Conservation (phyloP, 2,888 invertebrate species). For the Microdon myrmicae region DNA sequence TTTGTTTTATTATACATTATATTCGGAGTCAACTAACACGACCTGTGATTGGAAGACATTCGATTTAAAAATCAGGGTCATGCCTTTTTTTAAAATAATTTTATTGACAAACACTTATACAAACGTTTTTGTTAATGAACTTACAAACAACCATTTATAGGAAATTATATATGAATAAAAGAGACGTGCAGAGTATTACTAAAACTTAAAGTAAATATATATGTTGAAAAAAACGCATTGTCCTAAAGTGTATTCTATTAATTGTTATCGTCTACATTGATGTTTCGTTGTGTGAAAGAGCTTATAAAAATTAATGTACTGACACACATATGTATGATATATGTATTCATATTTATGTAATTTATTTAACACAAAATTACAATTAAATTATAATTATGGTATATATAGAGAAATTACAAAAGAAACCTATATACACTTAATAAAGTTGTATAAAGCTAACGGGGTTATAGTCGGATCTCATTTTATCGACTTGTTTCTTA, state of each 20-base stretch:
- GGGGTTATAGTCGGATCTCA: constrained; percentile 35
- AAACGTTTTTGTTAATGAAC: too few species aligned
- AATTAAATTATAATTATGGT: constrained; percentile 1
- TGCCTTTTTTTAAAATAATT: constrained; percentile 56
- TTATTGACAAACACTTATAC: constrained; percentile 43
- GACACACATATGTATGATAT: constrained; percentile 3
- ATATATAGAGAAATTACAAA: background rate
- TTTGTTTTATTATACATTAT: too few species aligned
- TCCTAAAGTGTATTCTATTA: constrained; percentile 3
- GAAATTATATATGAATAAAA: constrained; percentile 9
- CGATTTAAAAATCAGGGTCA: constrained; percentile 68
- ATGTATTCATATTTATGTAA: too few species aligned
- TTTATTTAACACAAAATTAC: constrained; percentile 5
- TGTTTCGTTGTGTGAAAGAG: constrained; percentile 42
- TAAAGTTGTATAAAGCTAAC: constrained; percentile 33
- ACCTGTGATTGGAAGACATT: constrained; percentile 68
- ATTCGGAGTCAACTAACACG: constrained; percentile 57
- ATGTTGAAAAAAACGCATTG: constrained; percentile 1
- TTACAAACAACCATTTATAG: too few species aligned
- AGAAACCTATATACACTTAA: constrained; percentile 16
- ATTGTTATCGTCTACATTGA: constrained; percentile 21
- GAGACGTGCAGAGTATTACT: constrained; percentile 10
- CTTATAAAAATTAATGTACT: constrained; percentile 14
- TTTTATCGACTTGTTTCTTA: constrained; percentile 24
- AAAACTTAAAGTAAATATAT: constrained; percentile 9